Percentiles rank a stretch among this genome's conserved stretches.
Evolutionary conservation across 2,113 vertebrate genomes (phyloP).

Genomic region (Ginglymostoma cirratum): DNA sequence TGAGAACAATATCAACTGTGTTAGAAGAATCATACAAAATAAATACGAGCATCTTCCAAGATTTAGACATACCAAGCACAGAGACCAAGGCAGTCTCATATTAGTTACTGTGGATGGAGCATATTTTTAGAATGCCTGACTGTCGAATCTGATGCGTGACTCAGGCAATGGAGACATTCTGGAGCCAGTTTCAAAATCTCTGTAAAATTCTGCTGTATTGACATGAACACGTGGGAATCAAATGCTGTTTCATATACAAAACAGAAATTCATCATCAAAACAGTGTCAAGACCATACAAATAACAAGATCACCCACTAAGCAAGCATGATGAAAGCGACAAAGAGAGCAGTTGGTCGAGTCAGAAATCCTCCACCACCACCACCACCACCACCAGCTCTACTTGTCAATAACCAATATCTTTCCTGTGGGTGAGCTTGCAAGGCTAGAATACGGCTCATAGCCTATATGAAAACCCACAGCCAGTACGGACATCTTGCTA

Average conservation of each 20-base stretch:
- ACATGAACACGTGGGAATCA: background rate
- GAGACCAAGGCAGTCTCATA: background rate
- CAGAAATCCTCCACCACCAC: background rate
- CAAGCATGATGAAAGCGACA: background rate
- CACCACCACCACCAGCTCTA: background rate
- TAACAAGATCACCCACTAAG: background rate
- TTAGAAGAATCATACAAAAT: background rate
- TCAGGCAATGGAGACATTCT: background rate
- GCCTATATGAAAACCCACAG: background rate
- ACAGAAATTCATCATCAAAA: background rate
- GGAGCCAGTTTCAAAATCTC: background rate
- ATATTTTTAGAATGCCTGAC: background rate
- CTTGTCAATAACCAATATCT: background rate
- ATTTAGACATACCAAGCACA: background rate
- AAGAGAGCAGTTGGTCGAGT: background rate
- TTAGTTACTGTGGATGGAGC: background rate
- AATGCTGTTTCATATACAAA: background rate
- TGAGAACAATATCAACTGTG: background rate
- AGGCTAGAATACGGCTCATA: background rate
- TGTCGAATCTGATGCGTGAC: too few species aligned
- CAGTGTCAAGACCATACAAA: background rate
- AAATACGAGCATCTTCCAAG: background rate
- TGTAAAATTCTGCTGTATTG: background rate
- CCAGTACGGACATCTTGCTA: background rate
- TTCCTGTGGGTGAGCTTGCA: background rate